A percentile compares a stretch with the other conserved stretches of the same genome.
phyloP scores from a whole-genome alignment of 2,888 invertebrate species.

The Hypolimnas misippus region DNA sequence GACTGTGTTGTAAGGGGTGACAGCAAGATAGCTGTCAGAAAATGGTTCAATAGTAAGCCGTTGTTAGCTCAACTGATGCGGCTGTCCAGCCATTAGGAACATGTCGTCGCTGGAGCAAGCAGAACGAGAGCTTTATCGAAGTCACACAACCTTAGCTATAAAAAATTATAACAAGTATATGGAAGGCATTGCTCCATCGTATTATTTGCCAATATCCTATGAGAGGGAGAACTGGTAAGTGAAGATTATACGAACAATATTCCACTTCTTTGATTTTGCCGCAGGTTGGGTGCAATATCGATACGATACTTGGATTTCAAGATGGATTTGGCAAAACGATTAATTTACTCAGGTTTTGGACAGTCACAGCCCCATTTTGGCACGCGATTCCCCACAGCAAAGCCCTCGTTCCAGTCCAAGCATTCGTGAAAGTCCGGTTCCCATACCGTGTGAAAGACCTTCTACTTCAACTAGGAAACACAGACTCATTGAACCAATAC shows the following conservation, averaged over 20 bases:
- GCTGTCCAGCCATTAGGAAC: neutral
- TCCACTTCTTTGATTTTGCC: neutral
- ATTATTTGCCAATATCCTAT: no score
- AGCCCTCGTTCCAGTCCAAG: neutral
- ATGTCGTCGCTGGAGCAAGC: neutral
- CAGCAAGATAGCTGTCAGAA: neutral
- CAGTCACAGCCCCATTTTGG: neutral
- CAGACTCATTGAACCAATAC: constrained; percentile 2
- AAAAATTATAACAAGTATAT: neutral
- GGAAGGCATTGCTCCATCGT: neutral
- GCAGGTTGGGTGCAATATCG: neutral
- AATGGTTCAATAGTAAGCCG: neutral
- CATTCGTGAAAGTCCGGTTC: neutral
- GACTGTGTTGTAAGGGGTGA: constrained; percentile 3
- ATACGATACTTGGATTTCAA: neutral
- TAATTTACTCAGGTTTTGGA: neutral
- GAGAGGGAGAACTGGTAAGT: neutral
- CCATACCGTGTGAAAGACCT: neutral
- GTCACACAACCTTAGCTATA: neutral
- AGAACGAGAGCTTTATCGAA: neutral
- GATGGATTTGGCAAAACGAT: neutral
- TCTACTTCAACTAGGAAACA: neutral
- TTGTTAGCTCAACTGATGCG: neutral
- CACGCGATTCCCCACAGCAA: neutral
- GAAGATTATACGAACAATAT: neutral